phyloP scores from a whole-genome alignment of 2,797 vertebrate genomes.

The Chloroceryle inda region DNA sequence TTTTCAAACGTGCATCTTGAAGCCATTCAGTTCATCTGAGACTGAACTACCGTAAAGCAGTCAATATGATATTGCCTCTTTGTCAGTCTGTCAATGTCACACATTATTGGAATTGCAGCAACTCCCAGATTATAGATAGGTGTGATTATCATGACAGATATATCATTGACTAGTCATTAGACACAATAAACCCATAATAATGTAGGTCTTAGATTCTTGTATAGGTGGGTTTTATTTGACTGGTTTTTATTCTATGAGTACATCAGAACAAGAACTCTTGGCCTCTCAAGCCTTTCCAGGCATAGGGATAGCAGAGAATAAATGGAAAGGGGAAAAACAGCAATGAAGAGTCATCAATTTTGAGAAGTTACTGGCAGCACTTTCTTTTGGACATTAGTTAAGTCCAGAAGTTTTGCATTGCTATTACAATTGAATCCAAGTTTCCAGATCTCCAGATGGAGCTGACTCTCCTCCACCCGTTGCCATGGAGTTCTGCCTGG shows the following conservation, averaged over 20 bases:
- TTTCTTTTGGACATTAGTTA: not conserved
- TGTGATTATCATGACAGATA: not conserved
- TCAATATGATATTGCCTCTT: not conserved
- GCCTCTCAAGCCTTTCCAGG: not conserved
- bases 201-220: not conserved
- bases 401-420: not conserved
- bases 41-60: not conserved
- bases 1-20: not conserved
- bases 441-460: constrained; percentile 17
- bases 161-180: not conserved
- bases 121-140: not conserved
- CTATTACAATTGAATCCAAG: not conserved
- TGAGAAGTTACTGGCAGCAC: not conserved
- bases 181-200: not conserved
- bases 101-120: not conserved
- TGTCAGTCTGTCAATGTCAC: not conserved
- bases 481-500: constrained; percentile 4
- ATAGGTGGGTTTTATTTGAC: not conserved
- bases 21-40: not conserved
- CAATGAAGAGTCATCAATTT: not conserved
- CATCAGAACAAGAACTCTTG: not conserved
- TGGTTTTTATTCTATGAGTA: not conserved
- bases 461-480: not conserved
- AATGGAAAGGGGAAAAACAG: not conserved
- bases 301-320: not conserved